These are phyloP conservation scores for Fregata magnificens DNA, from an alignment of 2,113 vertebrate genomes.

Conservation along the genomic window DNA sequence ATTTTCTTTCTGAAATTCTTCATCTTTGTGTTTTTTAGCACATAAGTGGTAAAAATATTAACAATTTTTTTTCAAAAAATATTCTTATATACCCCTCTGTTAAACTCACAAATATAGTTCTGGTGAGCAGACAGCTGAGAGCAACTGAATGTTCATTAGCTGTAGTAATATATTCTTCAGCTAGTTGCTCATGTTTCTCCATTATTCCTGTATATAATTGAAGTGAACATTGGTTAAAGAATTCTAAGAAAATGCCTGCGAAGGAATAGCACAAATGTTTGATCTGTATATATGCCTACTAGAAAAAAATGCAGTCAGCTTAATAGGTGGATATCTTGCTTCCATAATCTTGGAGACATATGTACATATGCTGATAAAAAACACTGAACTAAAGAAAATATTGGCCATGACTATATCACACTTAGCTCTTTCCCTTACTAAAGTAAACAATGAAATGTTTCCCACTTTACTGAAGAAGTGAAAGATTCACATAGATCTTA, in stretches of 20 bases:
- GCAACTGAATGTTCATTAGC: neutral
- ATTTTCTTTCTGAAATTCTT: neutral
- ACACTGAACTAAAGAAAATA: neutral
- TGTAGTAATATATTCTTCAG: neutral
- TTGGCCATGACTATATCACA: rapidly evolving
- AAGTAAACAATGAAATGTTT: neutral
- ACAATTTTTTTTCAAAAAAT: neutral
- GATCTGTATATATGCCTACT: neutral
- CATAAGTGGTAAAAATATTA: neutral
- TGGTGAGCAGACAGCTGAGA: neutral
- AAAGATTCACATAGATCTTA: neutral
- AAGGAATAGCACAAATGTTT: neutral
- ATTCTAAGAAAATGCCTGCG: neutral
- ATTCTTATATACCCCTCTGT: neutral
- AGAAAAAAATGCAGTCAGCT: neutral
- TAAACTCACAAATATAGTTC: neutral
- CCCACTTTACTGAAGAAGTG: neutral
- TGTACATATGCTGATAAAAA: neutral
- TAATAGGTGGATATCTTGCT: neutral
- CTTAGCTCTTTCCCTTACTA: neutral
- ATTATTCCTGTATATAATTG: neutral
- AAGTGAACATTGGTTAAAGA: neutral
- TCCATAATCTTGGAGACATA: neutral
- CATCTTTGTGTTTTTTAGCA: neutral
- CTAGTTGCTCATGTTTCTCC: neutral